Evolutionary conservation across 2,888 invertebrate species (phyloP), one percentile per base, ranked within the genome.

Genomic region (Callinectes sapidus): DNA sequence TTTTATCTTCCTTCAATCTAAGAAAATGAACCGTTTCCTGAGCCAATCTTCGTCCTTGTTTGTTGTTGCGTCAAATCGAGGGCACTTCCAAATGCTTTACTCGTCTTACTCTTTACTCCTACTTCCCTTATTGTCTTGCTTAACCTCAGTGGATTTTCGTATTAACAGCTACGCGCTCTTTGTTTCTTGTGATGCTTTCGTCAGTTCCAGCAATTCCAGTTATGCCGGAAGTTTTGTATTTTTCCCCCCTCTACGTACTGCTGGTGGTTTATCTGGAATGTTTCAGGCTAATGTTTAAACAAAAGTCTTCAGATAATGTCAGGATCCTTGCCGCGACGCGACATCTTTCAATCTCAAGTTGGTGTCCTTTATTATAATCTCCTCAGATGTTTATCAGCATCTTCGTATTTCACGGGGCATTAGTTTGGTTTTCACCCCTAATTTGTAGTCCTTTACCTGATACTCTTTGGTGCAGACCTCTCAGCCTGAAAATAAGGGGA

Each of bases 71-170:
- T 71, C n/a, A 71, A 28, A 13, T 10, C n/a, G 71, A n/a, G n/a
- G 71, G 71, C 28, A 1, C 13, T 28, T 71, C 28, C 18, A 28
- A 28, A 71, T 71, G 71, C 71, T 71, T 28, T 28, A 28, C n/a
- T 71, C n/a, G 71, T 28, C n/a, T 71, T 71, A 71, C n/a, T 71
- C 71, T 71, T 71, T 71, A 71, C 71, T 71, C n/a, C 71, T 71
- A 10, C 71, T 71, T 71, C 71, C 71, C 28, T 28, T 71, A 71
- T 71, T 28, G 71, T 28, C n/a, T 71, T 71, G 28, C 71, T 28
- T n/a, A 71, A 71, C 28, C 13, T 1, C 13, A 1, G 13, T 71
- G 10, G 10, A 61, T 71, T 71, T 71, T 28, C 28, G 71, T 71
- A 28, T 28, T n/a, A 71, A 71, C 28, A 71, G 71, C 13, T 71